Evolutionary conservation across 2,888 invertebrate genomes (phyloP), one percentile per base, ranked within the genome.

Genomic region (Priocnemis perturbator): DNA sequence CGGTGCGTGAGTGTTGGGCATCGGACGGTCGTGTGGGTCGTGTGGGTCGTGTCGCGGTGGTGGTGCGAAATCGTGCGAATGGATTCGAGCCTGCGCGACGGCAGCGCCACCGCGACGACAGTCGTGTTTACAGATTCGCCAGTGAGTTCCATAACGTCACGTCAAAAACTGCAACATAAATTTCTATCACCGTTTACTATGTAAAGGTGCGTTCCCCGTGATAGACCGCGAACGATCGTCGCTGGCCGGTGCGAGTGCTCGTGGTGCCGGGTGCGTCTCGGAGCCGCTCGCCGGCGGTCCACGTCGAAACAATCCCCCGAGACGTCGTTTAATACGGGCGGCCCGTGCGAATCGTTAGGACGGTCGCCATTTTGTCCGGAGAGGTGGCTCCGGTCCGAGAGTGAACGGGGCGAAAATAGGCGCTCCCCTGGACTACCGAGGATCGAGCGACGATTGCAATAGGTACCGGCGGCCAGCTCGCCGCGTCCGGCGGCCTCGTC

Each of bases 321-420:
- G 71, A 63, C 74, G 71, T 81, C 74, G 69, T 79, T 79, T 82
- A 79, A 79, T 81, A 81, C 80, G 81, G 84, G 26, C n/a, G 37
- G 37, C 37, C 81, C 84, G 87, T 86, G 84, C 83, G 81, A 87
- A 87, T 86, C 86, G 86, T 86, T 86, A 86, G 81, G 79, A 84
- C 77, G 81, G 87, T 88, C 88, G 89, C 89, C 89, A 89, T 89
- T 88, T 89, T 88, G 88, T 88, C 87, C 85, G 85, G 86, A 85
- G 85, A 85, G 85, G 81, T 81, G 79, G 83, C 86, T n/a, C 87
- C 87, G 87, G 87, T 86, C 80, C n/a, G n/a, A n/a, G 82, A 81
- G 83, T 79, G 81, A 80, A 84, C 83, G 79, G 81, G 78, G 79
- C 82, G 85, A 84, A 83, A 85, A 84, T 85, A 85, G 78, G 78